Base-by-base conservation (phyloP, 2,113 vertebrate genomes). In the Paradoxurus hermaphroditus region DNA sequence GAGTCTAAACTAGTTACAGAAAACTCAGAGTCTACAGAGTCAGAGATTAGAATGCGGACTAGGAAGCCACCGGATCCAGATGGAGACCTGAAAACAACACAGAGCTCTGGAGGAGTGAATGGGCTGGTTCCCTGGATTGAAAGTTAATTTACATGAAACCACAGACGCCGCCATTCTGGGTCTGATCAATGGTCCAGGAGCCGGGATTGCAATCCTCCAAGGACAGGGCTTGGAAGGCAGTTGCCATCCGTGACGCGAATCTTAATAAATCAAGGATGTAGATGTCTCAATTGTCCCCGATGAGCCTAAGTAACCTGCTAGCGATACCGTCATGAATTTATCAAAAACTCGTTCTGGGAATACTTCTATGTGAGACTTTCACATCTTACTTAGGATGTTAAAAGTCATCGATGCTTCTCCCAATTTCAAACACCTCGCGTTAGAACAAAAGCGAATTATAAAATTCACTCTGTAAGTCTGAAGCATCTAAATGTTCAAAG, bases 21-120 rank as follows among this genome's bases (percentile, higher is more conserved):
- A 94, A 97, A 81, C 81, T 78, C 62, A 90, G 94, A 85, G 67
- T 53, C 81, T 84, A 94, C 44, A 96, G 44, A 95, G 81, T 90
- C 46, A 34, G 53, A 96, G 63, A 90, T 85, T 85, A 96, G 59
- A 78, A 96, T 49, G 19, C 62, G 85, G 44, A 94, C 31, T n/a
- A 79, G 91, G 56, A 94, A 79, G 62, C 53, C 63, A 89, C 8
- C 39, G 5, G 25, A 51, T 89, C 36, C 36, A 92, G 73, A 89
- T 44, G 8, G 84, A 36, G 70, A 92, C 44, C 94, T 95, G 53
- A 77, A 95, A 95, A 78, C 62, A 77, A 34, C 75, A 34, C 59
- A 79, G 88, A 93, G 63, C 29, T 65, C 44, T 34, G 41, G n/a
- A 65, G 62, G 19, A 53, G 7, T 84, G 12, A 70, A 79, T 5